Evolutionary conservation across 1,140 invertebrate species (phyloP), one percentile per base, ranked within the genome.

Genomic region (Triops cancriformis): DNA sequence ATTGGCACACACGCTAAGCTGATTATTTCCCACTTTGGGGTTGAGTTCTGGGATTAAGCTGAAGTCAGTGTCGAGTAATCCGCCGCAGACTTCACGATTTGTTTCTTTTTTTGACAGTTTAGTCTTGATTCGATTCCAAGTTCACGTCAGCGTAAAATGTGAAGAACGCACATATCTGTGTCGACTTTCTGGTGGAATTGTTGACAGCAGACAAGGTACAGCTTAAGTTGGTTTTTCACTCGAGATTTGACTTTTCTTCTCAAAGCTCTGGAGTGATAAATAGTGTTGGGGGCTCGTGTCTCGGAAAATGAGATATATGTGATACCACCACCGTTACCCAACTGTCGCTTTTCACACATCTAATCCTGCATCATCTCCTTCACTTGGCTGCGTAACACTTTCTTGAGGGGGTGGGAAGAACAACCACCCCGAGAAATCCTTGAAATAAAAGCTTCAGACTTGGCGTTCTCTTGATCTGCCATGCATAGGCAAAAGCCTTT

Each of bases 291-390:
- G 51, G 51, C 51, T 64, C 51, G 51, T 64, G 51, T 14, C 51
- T 23, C 23, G 51, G 51, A 64, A 64, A 64, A 64, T 18, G 51
- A 64, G 51, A 64, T 64, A n/a, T 64, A 6, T 64, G 51, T 23
- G 51, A 64, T 64, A 23, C n/a, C 2, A 64, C 51, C 51, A 23
- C 18, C 6, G 51, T 23, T 23, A 64, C 51, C 31, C 51, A 64
- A 64, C 51, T 64, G 51, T 12, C 51, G 51, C 51, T 64, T 64
- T 45, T 64, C 51, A 64, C 51, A 64, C 51, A 23, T 64, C 51
- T 64, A 64, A 64, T 64, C 51, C 51, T 18, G 51, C 51, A 18
- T 64, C 51, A 64, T 14, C 51, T 0, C 23, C 18, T 64, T 64
- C 51, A 23, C 51, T 64, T 64, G 51, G 51, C 11, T 64, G 51